phyloP scores from a whole-genome alignment of 2,888 invertebrate species.

The Trichogramma evanescens region DNA sequence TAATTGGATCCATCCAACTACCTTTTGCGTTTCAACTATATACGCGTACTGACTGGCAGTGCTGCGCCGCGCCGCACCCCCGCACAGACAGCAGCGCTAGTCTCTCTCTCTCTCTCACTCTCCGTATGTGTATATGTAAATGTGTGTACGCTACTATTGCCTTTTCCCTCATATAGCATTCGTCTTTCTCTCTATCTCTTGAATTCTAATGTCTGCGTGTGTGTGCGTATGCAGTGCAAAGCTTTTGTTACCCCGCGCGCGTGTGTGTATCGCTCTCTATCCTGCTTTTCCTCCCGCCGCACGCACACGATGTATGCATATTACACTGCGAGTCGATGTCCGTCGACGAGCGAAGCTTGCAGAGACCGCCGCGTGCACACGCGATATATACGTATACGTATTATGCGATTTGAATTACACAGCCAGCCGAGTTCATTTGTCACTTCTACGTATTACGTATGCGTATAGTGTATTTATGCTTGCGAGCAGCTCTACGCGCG shows the following conservation, averaged over 20 bases:
- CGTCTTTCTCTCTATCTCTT: background rate
- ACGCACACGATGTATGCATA: background rate
- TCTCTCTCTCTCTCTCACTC: background rate
- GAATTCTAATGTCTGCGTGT: conserved; percentile 3
- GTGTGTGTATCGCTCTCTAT: background rate
- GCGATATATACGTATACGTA: background rate
- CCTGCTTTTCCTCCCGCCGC: background rate
- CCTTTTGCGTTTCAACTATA: background rate
- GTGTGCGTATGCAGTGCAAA: too few relatives aligned
- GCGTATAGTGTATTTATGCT: too few relatives aligned
- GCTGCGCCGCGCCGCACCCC: background rate
- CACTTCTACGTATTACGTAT: conserved; percentile 5
- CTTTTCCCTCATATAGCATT: too few relatives aligned
- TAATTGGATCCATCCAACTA: conserved; percentile 23
- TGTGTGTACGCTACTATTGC: too few relatives aligned
- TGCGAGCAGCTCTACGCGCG: too few relatives aligned
- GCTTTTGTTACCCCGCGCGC: background rate
- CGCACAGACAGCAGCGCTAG: background rate
- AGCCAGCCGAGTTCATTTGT: conserved; percentile 15
- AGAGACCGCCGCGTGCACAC: background rate
- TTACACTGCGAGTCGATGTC: too few relatives aligned
- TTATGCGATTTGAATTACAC: conserved; percentile 10
- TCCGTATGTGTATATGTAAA: background rate
- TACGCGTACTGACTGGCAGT: background rate
- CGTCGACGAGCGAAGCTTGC: too few relatives aligned